Evolutionary conservation across 2,888 invertebrate genomes (phyloP).

Genomic region (Scrobipalpa atriplicella): DNA sequence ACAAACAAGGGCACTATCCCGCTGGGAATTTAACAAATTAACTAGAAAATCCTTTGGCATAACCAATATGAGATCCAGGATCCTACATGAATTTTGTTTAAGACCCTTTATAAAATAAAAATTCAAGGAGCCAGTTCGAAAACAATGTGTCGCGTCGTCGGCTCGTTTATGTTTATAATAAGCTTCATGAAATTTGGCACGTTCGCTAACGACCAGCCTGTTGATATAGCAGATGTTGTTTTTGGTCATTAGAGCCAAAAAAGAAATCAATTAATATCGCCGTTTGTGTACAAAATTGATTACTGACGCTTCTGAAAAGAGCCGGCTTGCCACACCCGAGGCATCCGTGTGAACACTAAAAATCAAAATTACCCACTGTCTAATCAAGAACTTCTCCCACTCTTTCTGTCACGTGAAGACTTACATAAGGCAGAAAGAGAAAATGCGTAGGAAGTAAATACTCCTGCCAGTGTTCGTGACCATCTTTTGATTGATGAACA

Average conservation of each 20-base stretch:
- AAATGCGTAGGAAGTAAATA: conserved; percentile 63
- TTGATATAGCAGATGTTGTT: conserved; percentile 77
- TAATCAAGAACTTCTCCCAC: conserved; percentile 58
- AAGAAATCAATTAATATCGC: conserved; percentile 74
- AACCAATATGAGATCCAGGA: neutral
- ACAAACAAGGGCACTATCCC: conserved; percentile 66
- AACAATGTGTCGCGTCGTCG: conserved; percentile 33
- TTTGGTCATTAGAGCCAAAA: conserved; percentile 73
- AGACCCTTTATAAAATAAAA: conserved; percentile 12
- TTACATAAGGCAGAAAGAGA: conserved; percentile 53
- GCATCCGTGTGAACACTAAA: conserved; percentile 73
- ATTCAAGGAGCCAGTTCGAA: conserved; percentile 19
- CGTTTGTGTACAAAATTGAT: conserved; percentile 81
- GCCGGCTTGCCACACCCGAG: conserved; percentile 62
- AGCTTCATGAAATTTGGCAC: conserved; percentile 55
- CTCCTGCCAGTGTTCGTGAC: conserved; percentile 63
- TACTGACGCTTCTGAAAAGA: conserved; percentile 75
- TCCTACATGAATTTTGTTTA: neutral
- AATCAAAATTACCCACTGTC: conserved; percentile 66
- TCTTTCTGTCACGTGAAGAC: conserved; percentile 44
- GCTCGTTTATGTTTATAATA: conserved; percentile 32
- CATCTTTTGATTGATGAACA: conserved; percentile 79
- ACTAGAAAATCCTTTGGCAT: conserved; percentile 11
- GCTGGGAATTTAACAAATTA: conserved; percentile 46
- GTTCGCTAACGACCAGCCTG: conserved; percentile 70